Conservation (phyloP, 2,888 invertebrate species). For the Andrena trimmerana region DNA sequence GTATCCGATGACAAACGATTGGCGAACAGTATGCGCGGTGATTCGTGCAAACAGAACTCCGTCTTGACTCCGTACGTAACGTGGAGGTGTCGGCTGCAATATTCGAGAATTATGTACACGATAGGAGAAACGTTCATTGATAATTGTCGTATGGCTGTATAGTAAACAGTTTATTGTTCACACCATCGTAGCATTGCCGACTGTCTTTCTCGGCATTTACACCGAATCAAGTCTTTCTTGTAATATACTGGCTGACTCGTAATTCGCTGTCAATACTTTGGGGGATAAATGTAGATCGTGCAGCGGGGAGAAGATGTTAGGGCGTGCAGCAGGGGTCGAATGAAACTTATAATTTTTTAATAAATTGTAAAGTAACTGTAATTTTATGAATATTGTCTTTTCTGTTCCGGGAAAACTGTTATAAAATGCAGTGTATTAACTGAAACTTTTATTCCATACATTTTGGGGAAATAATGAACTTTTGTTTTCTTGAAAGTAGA, state of each 20-base stretch:
- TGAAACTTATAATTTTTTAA: no score
- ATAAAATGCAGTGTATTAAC: no score
- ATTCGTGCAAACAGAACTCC: slow-evolving; percentile 4
- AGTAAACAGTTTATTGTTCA: slow-evolving; percentile 43
- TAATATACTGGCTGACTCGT: slow-evolving; percentile 21
- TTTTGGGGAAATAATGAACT: no score
- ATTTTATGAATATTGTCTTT: no score
- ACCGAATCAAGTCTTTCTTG: slow-evolving; percentile 47
- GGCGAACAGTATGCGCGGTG: neutral
- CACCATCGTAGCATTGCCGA: slow-evolving; percentile 32
- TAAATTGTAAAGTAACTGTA: no score
- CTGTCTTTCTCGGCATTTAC: slow-evolving; percentile 35
- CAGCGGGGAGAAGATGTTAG: neutral
- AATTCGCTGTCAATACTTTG: neutral
- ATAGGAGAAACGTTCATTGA: slow-evolving; percentile 36
- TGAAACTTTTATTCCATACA: no score
- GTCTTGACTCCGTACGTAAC: slow-evolving; percentile 28
- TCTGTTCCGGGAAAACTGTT: no score
- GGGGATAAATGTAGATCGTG: neutral
- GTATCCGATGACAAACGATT: neutral
- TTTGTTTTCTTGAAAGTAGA: no score
- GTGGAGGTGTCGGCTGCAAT: slow-evolving; percentile 17
- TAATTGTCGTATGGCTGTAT: slow-evolving; percentile 56
- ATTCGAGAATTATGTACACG: slow-evolving; percentile 36
- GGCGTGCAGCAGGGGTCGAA: neutral